phyloP scores from a whole-genome alignment of 2,888 invertebrate species.

The Drosophila kokeensis region DNA sequence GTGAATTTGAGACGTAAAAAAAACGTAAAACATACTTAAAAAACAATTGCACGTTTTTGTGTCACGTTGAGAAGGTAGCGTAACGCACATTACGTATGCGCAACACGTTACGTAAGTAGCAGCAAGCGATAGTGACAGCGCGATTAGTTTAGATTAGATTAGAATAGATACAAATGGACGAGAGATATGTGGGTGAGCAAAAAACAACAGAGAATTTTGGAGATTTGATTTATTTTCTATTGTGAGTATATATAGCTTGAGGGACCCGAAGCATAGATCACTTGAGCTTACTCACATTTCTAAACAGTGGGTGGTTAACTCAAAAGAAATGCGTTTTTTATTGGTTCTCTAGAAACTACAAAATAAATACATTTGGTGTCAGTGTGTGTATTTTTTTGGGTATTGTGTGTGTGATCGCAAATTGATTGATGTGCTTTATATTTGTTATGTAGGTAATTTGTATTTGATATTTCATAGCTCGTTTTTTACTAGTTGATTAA shows the following conservation, averaged over 20 bases:
- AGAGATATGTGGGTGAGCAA: slow-evolving; percentile 24
- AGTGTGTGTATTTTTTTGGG: slow-evolving; percentile 9
- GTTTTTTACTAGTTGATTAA: slow-evolving; percentile 60
- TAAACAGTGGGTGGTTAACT: slow-evolving; percentile 22
- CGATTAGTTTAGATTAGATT: slow-evolving; percentile 31
- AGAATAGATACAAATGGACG: slow-evolving; percentile 22
- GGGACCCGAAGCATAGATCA: slow-evolving; percentile 23
- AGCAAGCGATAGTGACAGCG: slow-evolving; percentile 58
- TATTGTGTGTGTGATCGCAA: slow-evolving; percentile 32
- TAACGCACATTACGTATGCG: slow-evolving; percentile 53
- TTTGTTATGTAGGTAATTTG: slow-evolving; percentile 73
- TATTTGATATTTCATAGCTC: slow-evolving; percentile 77
- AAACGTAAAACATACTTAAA: slow-evolving; percentile 39
- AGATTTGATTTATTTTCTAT: slow-evolving; percentile 17
- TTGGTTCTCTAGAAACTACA: slow-evolving; percentile 35
- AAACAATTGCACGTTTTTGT: slow-evolving; percentile 36
- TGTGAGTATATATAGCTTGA: slow-evolving; percentile 2
- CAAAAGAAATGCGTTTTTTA: slow-evolving; percentile 13
- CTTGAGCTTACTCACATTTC: slow-evolving; percentile 7
- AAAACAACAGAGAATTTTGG: slow-evolving; percentile 17
- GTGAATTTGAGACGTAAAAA: slow-evolving; percentile 28
- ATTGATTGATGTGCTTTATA: slow-evolving; percentile 71
- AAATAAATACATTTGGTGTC: slow-evolving; percentile 17
- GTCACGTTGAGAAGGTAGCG: slow-evolving; percentile 42
- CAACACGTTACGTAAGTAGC: slow-evolving; percentile 50